These are phyloP conservation scores for Dromiciops gliroides DNA, from an alignment of 2,113 vertebrate species.

Conservation along the genomic window DNA sequence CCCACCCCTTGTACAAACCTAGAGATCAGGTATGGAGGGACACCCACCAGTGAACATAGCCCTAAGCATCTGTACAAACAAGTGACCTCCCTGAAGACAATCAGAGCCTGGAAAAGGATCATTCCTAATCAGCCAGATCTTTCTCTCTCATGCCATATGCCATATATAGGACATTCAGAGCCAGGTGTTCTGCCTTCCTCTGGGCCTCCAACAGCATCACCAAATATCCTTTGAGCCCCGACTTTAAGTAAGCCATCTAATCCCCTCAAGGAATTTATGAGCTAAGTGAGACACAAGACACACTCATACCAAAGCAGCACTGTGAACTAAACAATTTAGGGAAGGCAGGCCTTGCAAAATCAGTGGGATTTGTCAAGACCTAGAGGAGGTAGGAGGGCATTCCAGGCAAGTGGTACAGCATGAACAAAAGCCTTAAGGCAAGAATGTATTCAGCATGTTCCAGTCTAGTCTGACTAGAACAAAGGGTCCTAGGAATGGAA, in stretches of 20 bases:
- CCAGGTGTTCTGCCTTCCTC: background rate
- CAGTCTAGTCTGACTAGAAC: background rate
- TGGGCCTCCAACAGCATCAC: background rate
- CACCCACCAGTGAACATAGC: background rate
- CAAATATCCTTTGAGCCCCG: background rate
- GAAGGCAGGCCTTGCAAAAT: background rate
- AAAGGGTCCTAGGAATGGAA: background rate
- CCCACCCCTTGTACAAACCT: background rate
- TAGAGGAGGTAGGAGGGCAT: background rate
- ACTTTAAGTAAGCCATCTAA: background rate
- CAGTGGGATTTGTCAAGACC: background rate
- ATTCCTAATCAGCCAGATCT: background rate
- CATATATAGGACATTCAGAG: background rate
- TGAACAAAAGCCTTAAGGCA: background rate
- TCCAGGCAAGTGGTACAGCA: background rate
- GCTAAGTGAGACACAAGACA: background rate
- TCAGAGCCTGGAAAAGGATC: background rate
- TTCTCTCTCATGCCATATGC: background rate
- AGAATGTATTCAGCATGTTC: background rate
- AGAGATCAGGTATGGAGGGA: background rate
- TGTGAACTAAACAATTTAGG: background rate
- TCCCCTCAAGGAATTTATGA: background rate
- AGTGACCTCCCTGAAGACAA: constrained; percentile 1
- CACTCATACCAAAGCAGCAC: background rate
- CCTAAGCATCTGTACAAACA: background rate